Evolutionary conservation across 2,113 vertebrate genomes (phyloP).

Genomic region (Tachysurus vachellii): DNA sequence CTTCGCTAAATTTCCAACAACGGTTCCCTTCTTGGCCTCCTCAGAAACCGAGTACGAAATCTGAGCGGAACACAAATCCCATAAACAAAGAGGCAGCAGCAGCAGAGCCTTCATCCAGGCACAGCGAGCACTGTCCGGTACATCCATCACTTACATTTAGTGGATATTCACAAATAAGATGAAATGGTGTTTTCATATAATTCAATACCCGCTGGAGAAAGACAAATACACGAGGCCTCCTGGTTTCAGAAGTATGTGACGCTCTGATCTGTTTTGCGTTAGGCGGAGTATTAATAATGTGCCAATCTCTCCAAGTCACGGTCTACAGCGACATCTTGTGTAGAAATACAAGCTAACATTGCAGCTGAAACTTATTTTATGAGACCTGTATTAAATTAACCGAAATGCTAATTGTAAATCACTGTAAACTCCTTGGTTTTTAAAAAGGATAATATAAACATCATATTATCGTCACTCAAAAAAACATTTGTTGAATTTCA

Average conservation of each 20-base stretch:
- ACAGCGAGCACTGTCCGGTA: not conserved
- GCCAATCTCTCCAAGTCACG: too few relatives aligned
- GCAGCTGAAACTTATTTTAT: too few relatives aligned
- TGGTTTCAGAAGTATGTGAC: too few relatives aligned
- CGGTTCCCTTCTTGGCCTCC: conserved; percentile 67
- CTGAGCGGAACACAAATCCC: not conserved
- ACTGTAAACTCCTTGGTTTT: not conserved
- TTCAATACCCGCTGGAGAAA: too few relatives aligned
- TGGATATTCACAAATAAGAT: not conserved
- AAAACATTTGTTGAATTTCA: not conserved
- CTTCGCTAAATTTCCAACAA: conserved; percentile 70
- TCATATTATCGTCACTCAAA: not conserved
- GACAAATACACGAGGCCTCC: too few relatives aligned
- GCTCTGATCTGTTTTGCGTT: too few relatives aligned
- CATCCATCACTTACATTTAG: not conserved
- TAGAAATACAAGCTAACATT: too few relatives aligned
- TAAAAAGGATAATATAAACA: not conserved
- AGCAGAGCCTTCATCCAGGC: conserved; percentile 4
- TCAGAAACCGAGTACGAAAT: conserved; percentile 61
- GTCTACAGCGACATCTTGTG: too few relatives aligned
- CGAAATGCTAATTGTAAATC: too few relatives aligned
- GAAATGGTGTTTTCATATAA: too few relatives aligned
- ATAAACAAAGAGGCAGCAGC: not conserved
- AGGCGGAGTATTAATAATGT: too few relatives aligned
- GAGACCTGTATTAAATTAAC: too few relatives aligned